phyloP scores from a whole-genome alignment of 2,113 vertebrate species.

The Forbesichthys agassizii region DNA sequence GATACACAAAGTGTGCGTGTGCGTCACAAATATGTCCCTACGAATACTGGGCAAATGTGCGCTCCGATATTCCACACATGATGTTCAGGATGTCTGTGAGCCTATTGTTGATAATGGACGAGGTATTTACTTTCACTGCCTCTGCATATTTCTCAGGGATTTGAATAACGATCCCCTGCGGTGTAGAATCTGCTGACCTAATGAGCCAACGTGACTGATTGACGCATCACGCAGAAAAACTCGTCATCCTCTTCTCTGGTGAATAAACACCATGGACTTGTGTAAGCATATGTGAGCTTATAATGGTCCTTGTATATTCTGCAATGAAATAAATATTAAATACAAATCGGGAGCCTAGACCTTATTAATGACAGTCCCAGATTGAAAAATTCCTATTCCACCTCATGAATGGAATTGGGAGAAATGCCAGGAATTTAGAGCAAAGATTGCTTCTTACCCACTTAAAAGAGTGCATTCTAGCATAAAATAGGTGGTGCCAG shows the following conservation, averaged over 20 bases:
- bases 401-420: constrained; percentile 18
- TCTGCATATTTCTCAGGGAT: constrained; percentile 60
- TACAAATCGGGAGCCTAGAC: constrained; percentile 22
- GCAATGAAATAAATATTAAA: neutral
- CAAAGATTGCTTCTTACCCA: constrained; percentile 42
- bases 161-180: constrained; percentile 59
- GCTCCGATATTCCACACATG: too few species aligned
- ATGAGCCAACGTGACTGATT: constrained; percentile 58
- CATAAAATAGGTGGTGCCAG: constrained; percentile 37
- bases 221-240: constrained; percentile 45
- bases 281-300: constrained; percentile 17
- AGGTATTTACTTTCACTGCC: constrained; percentile 44
- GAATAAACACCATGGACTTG: constrained; percentile 53
- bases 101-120: too few species aligned
- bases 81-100: too few species aligned
- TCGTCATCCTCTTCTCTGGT: constrained; percentile 53
- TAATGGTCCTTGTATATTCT: constrained; percentile 59
- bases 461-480: constrained; percentile 40
- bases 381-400: constrained; percentile 19
- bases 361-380: constrained; percentile 24
- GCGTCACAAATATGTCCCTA: too few species aligned
- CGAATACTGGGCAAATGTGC: too few species aligned
- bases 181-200: constrained; percentile 68
- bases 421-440: constrained; percentile 29
- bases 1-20: too few species aligned